These are phyloP conservation scores for Procavia capensis DNA, from an alignment of 2,113 vertebrate species.

Conservation along the genomic window DNA sequence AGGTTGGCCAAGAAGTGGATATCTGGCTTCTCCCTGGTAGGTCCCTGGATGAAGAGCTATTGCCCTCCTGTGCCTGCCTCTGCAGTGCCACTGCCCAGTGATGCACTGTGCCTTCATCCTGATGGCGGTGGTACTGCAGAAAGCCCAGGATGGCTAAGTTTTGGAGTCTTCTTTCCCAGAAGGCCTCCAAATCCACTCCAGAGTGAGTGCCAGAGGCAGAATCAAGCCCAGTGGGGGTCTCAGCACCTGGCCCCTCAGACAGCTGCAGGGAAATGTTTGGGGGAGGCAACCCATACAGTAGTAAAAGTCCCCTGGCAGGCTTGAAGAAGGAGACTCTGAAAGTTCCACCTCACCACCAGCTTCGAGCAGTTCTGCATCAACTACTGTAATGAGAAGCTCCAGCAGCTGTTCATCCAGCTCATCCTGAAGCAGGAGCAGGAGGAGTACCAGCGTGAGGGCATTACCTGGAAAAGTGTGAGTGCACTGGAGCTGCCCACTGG, in stretches of 20 bases:
- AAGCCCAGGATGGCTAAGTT: neutral
- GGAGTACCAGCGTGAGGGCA: slow-evolving; percentile 94
- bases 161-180: no score
- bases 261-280: neutral
- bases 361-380: slow-evolving; percentile 98
- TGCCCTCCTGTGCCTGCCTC: neutral
- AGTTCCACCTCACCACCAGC: slow-evolving; percentile 73
- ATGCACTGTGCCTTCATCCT: neutral
- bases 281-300: fast-evolving
- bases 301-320: fast-evolving
- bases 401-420: slow-evolving; percentile 96
- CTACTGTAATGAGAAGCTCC: slow-evolving; percentile 95
- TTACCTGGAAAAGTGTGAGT: slow-evolving; percentile 93
- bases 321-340: fast-evolving
- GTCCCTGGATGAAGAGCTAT: neutral
- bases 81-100: fast-evolving
- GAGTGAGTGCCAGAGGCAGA: fast-evolving
- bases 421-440: slow-evolving; percentile 95
- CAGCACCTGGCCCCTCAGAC: neutral
- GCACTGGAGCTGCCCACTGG: fast-evolving
- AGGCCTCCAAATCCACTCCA: neutral
- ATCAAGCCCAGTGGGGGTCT: fast-evolving
- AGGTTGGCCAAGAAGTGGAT: fast-evolving
- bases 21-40: neutral
- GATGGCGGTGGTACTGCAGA: neutral